Evolutionary conservation across 2,888 invertebrate species (phyloP).

Genomic region (Drosophila birchii): DNA sequence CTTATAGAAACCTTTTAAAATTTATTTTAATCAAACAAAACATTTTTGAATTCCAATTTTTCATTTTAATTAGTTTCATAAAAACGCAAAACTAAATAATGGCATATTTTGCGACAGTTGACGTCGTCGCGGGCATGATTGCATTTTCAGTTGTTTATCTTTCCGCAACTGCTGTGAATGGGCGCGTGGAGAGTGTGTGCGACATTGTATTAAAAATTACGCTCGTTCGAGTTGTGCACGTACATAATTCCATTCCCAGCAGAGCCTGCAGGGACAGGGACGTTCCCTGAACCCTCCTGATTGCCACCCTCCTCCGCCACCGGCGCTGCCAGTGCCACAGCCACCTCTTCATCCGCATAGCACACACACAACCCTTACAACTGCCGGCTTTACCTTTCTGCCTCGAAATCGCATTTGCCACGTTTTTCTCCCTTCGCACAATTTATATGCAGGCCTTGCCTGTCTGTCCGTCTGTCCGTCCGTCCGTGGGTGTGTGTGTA

Average conservation of each 20-base stretch:
- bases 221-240: conserved; percentile 38
- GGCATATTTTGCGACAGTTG: conserved; percentile 35
- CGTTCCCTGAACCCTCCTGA: conserved; percentile 19
- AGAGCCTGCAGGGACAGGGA: conserved; percentile 34
- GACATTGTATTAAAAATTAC: conserved; percentile 47
- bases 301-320: conserved; percentile 17
- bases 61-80: conserved; percentile 8
- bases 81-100: conserved; percentile 5
- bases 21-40: neutral
- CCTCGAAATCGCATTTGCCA: conserved; percentile 48
- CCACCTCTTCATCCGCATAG: conserved; percentile 17
- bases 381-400: conserved; percentile 53
- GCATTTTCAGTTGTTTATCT: conserved; percentile 32
- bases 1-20: neutral
- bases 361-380: conserved; percentile 47
- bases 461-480: conserved; percentile 8
- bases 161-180: conserved; percentile 37
- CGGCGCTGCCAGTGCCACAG: neutral
- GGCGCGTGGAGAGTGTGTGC: conserved; percentile 31
- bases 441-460: conserved; percentile 50
- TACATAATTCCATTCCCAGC: conserved; percentile 31
- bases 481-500: conserved; percentile 29
- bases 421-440: conserved; percentile 46
- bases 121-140: conserved; percentile 5
- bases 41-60: neutral